Percentiles rank a stretch among this genome's conserved stretches.
Evolutionary conservation across 2,797 vertebrate species (phyloP).

Genomic region (Tolypeutes matacus): DNA sequence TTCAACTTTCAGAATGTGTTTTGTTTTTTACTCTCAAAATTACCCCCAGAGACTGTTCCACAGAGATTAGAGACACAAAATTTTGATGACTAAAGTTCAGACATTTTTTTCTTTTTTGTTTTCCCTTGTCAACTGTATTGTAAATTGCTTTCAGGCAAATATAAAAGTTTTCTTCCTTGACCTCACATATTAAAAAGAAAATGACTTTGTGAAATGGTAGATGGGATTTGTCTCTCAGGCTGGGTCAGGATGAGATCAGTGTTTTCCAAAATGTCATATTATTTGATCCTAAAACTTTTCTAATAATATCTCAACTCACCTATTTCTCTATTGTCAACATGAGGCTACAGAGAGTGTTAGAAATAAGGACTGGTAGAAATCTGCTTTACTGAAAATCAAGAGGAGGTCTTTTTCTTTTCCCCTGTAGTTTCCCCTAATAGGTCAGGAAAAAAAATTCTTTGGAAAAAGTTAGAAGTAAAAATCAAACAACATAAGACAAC

Average conservation of each 20-base stretch:
- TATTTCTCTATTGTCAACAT: not conserved
- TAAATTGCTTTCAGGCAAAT: slow-evolving; percentile 68
- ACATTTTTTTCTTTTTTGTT: slow-evolving; percentile 44
- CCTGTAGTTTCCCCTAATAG: slow-evolving; percentile 40
- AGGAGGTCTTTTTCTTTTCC: not conserved
- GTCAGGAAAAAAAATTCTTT: not conserved
- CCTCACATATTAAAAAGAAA: slow-evolving; percentile 48
- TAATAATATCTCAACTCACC: slow-evolving; percentile 1
- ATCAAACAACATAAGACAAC: slow-evolving; percentile 8
- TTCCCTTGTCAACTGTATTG: slow-evolving; percentile 53
- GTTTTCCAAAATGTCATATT: slow-evolving; percentile 44
- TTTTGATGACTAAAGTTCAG: slow-evolving; percentile 62
- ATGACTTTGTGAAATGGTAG: slow-evolving; percentile 50
- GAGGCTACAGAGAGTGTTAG: not conserved
- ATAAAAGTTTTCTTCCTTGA: slow-evolving; percentile 60
- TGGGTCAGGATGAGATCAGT: slow-evolving; percentile 37
- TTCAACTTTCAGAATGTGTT: slow-evolving; percentile 55
- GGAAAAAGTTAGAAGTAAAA: slow-evolving; percentile 42
- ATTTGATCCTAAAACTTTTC: not conserved
- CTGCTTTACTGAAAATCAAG: not conserved
- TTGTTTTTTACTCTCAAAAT: not conserved
- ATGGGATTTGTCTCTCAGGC: slow-evolving; percentile 44
- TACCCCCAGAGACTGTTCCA: slow-evolving; percentile 57
- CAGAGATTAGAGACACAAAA: not conserved
- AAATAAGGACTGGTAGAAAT: slow-evolving; percentile 46